Percentiles rank a stretch among this genome's conserved stretches.
Evolutionary conservation across 53 echinoderm and acorn worm species (phyloP).

Genomic region (Paracentrotus lividus): DNA sequence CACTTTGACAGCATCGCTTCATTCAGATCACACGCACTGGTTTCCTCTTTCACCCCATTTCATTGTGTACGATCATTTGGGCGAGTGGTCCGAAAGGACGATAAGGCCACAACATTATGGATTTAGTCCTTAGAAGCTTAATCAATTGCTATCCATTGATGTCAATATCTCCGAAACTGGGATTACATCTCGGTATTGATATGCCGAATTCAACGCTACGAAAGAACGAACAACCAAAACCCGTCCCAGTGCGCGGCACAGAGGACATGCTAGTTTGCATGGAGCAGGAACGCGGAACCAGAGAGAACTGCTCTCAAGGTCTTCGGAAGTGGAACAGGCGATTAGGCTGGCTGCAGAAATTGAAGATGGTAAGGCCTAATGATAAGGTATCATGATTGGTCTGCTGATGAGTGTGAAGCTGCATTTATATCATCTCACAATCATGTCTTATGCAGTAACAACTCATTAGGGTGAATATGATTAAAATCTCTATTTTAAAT

Average conservation of each 20-base stretch:
- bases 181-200: background rate
- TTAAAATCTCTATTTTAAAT: no score
- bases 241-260: background rate
- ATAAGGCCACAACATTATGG: no score
- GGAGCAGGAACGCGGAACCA: conserved; percentile 8
- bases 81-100: no score
- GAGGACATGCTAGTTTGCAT: conserved; percentile 20
- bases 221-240: background rate
- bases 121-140: background rate
- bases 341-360: background rate
- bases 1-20: no score
- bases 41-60: no score
- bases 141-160: background rate
- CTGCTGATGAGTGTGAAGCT: no score
- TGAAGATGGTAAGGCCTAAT: background rate
- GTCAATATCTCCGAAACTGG: background rate
- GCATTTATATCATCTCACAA: no score
- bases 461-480: no score
- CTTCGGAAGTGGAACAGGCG: background rate
- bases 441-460: no score
- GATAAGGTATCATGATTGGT: no score
- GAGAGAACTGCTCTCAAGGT: background rate
- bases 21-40: no score
- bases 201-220: conserved; percentile 16
- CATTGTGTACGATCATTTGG: no score